Percentiles rank a stretch among this genome's conserved stretches.
Conservation (phyloP, 2,888 invertebrate species). For the Hesperia comma region DNA sequence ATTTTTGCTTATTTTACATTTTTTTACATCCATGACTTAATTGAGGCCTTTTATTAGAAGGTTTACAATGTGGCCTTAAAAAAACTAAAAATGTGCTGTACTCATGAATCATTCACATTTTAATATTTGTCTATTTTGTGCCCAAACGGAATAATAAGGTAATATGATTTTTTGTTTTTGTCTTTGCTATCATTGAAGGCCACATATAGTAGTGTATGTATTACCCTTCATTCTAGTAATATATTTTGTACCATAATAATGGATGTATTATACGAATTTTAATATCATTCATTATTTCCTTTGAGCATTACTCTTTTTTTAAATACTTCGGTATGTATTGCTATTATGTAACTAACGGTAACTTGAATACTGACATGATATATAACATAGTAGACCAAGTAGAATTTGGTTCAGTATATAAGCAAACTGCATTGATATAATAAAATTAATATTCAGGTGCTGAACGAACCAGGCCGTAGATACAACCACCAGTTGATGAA, state of each 20-base stretch:
- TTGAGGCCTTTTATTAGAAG: background rate
- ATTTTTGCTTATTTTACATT: background rate
- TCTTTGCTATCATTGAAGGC: conserved; percentile 36
- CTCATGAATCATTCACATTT: conserved; percentile 21
- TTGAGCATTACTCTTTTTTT: background rate
- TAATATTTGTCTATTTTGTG: conserved; percentile 31
- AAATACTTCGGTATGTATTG: background rate
- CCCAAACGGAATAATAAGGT: conserved; percentile 30
- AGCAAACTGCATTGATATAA: background rate
- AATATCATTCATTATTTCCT: conserved; percentile 19
- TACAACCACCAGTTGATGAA: conserved; percentile 99
- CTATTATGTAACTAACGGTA: background rate
- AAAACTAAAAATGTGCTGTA: conserved; percentile 23
- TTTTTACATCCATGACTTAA: background rate
- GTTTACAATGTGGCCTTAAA: conserved; percentile 25
- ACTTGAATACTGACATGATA: background rate
- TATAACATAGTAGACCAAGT: too few species aligned
- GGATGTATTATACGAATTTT: background rate
- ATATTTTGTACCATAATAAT: background rate
- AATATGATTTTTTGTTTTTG: conserved; percentile 30
- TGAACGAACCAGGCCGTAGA: conserved; percentile 93
- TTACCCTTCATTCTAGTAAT: conserved; percentile 31
- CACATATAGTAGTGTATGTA: conserved; percentile 38
- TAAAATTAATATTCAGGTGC: conserved; percentile 73
- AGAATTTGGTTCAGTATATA: too few species aligned